Evolutionary conservation across 2,888 invertebrate species (phyloP).

Genomic region (Erebia aethiops): DNA sequence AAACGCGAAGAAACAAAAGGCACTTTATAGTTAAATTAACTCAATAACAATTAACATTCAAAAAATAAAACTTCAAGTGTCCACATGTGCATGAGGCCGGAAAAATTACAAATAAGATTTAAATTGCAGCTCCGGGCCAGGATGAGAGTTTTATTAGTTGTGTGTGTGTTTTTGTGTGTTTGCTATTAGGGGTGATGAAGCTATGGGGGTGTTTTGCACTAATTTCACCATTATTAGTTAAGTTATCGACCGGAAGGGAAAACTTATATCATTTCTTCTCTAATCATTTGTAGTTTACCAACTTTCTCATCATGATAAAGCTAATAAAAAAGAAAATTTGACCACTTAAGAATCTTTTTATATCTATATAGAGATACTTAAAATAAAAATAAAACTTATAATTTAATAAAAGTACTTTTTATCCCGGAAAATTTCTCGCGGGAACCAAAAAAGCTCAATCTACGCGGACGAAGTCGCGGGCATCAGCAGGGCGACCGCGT

Average conservation of each 20-base stretch:
- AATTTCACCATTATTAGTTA: conserved; percentile 8
- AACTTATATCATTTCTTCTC: not conserved
- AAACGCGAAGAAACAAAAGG: not conserved
- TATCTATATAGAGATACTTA: too few relatives aligned
- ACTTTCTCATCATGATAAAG: too few relatives aligned
- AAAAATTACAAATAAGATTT: conserved; percentile 80
- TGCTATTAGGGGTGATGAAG: conserved; percentile 1
- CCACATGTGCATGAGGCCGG: conserved; percentile 34
- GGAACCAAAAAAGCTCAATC: too few relatives aligned
- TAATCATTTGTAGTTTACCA: too few relatives aligned
- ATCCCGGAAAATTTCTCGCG: too few relatives aligned
- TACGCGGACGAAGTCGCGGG: too few relatives aligned
- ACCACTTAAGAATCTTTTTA: too few relatives aligned
- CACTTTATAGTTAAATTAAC: not conserved
- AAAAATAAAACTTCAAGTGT: conserved; percentile 5
- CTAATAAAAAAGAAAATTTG: too few relatives aligned
- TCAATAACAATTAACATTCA: not conserved
- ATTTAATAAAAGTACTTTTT: too few relatives aligned
- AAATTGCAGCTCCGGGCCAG: conserved; percentile 60
- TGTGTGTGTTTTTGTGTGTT: conserved; percentile 9
- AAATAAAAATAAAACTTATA: too few relatives aligned
- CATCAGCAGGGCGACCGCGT: too few relatives aligned
- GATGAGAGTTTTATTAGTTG: conserved; percentile 33
- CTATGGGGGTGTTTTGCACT: conserved; percentile 6
- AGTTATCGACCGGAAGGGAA: not conserved